Evolutionary conservation across 1,140 invertebrate genomes (phyloP), one percentile per base, ranked within the genome.

Genomic region (Akabosia matsudoensis): DNA sequence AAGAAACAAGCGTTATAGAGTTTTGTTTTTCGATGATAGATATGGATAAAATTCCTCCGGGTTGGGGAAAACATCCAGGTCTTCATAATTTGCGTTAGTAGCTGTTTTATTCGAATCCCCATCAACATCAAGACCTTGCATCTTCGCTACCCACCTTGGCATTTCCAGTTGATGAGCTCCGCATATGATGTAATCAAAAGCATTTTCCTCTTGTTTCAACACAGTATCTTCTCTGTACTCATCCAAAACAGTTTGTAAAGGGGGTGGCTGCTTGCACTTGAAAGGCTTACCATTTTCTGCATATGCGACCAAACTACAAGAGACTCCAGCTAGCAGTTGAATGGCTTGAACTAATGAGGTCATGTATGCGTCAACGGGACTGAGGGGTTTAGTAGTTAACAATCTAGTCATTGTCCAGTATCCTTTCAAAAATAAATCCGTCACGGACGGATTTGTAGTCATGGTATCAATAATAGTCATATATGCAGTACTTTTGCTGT

Each of bases 361-460:
- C 10, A 67, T 30, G 3, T 30, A n/a, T 16, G 26, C 30, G n/a
- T 67, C 61, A 30, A 67, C 2, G 22, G 61, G 61, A 67, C 31
- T 30, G 1, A 7, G 61, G 3, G 31, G 4, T 10, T 10, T 13
- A 2, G 4, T 2, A 31, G 1, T 67, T n/a, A 67, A 31, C 28
- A 30, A 24, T 67, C 61, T 67, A 7, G 26, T 67, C 3, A 67
- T 2, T 2, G n/a, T 67, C 61, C 61, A 67, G 28, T 16, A 67
- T 67, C 61, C 61, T 30, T n/a, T 67, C 22, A 67, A 30, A 31
- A 67, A 67, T 16, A 67, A 30, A 30, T 67, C 61, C 4, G 61
- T 30, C 3, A 31, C 4, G 1, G 28, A 2, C 2, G 61, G 61
- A 31, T 67, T 24, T 22, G 28, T 67, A 10, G 30, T 31, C 28